phyloP scores from a whole-genome alignment of 2,888 invertebrate genomes.

The Linyphia triangularis region DNA sequence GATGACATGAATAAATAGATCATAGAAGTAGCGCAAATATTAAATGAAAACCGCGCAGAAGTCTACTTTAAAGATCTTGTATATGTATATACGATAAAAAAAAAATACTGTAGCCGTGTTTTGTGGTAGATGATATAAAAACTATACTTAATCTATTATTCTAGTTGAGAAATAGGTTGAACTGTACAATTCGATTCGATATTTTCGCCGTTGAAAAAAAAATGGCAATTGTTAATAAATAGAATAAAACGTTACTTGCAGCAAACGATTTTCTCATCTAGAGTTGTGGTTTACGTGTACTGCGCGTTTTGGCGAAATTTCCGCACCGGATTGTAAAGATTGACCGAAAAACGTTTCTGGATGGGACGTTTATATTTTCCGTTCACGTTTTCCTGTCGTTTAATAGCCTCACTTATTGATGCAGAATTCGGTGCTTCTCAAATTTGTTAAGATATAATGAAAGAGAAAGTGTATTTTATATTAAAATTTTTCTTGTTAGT shows the following conservation, averaged over 20 bases:
- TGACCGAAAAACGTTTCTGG: too few species aligned
- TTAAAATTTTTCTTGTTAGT: neutral
- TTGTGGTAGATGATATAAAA: constrained; percentile 59
- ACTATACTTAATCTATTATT: constrained; percentile 35
- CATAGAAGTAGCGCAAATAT: constrained; percentile 41
- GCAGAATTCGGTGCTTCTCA: neutral
- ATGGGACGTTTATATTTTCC: neutral
- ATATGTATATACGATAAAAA: constrained; percentile 38
- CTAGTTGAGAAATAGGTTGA: neutral
- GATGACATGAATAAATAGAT: constrained; percentile 68
- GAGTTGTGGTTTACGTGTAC: too few species aligned
- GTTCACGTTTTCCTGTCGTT: neutral
- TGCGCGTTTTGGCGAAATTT: too few species aligned
- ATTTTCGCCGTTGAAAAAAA: too few species aligned
- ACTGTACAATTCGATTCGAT: too few species aligned
- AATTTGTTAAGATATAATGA: neutral
- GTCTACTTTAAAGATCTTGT: constrained; percentile 56
- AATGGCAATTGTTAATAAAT: too few species aligned
- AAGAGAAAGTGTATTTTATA: neutral
- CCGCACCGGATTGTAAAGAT: too few species aligned
- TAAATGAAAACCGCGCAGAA: constrained; percentile 13
- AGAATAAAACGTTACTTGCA: too few species aligned
- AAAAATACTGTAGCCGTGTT: constrained; percentile 53
- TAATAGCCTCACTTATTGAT: neutral
- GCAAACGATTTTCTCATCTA: too few species aligned